Percentiles rank a stretch among this genome's conserved stretches.
These are phyloP conservation scores for Liopterus haemorrhoidalis DNA, from an alignment of 2,888 invertebrate species.

Conservation along the genomic window DNA sequence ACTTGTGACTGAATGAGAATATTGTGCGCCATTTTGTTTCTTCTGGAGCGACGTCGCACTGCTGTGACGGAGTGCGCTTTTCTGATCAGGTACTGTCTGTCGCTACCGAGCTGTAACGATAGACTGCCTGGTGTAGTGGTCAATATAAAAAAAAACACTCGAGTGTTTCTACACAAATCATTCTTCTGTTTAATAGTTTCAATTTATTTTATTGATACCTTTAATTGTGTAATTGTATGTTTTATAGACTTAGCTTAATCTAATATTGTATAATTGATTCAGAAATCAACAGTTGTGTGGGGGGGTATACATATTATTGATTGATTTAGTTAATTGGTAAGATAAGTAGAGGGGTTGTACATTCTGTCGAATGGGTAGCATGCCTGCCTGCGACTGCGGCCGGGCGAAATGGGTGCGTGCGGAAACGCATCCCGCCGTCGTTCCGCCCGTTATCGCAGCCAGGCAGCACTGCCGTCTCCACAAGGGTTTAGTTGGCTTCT, in stretches of 20 bases:
- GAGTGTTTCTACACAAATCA: constrained; percentile 11
- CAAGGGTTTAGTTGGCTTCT: constrained; percentile 72
- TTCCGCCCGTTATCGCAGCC: constrained; percentile 34
- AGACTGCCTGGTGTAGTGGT: background rate
- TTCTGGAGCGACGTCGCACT: constrained; percentile 43
- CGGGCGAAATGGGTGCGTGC: constrained; percentile 10
- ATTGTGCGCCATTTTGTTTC: constrained; percentile 47
- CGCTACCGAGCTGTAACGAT: constrained; percentile 10
- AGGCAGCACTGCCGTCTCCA: constrained; percentile 58
- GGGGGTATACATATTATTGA: background rate
- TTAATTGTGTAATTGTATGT: constrained; percentile 12
- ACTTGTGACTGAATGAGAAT: constrained; percentile 44
- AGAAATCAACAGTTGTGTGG: background rate
- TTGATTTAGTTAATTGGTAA: constrained; percentile 25
- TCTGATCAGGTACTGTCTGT: too few species aligned
- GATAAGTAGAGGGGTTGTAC: constrained; percentile 25
- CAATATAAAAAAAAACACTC: constrained; percentile 8
- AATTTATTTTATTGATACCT: constrained; percentile 11
- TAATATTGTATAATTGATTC: constrained; percentile 3
- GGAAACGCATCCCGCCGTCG: constrained; percentile 10
- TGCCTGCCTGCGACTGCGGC: constrained; percentile 21
- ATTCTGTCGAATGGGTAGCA: constrained; percentile 22
- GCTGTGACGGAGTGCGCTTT: constrained; percentile 5
- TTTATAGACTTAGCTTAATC: constrained; percentile 1
- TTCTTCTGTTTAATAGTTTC: constrained; percentile 16